Evolutionary conservation across 1,140 invertebrate genomes (phyloP).

Genomic region (Atta cephalotes): DNA sequence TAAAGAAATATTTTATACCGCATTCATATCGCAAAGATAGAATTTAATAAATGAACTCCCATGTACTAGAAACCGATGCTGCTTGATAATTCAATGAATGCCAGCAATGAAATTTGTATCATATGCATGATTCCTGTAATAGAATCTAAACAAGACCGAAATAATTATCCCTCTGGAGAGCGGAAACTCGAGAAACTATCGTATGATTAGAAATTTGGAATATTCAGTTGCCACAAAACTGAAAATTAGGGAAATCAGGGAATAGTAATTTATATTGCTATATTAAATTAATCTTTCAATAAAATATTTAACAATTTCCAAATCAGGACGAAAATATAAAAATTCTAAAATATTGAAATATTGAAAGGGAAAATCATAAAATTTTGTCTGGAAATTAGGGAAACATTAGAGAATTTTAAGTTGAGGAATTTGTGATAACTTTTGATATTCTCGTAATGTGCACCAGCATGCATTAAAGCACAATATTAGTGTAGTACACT

Average conservation of each 20-base stretch:
- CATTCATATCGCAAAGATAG: neutral
- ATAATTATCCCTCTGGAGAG: conserved; percentile 37
- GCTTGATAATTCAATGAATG: neutral
- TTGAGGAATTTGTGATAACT: no score
- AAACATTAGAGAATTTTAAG: no score
- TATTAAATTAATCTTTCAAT: no score
- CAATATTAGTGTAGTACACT: neutral
- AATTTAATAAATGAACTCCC: neutral
- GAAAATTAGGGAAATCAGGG: no score
- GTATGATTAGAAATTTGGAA: conserved; percentile 1
- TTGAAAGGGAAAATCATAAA: no score
- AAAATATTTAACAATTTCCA: no score
- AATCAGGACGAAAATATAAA: no score
- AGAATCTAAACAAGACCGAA: conserved; percentile 37
- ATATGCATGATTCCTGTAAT: neutral
- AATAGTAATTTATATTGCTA: no score
- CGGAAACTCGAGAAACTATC: conserved; percentile 3
- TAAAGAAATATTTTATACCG: neutral
- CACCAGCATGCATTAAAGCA: neutral
- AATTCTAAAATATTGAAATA: no score
- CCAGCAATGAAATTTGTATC: conserved; percentile 2
- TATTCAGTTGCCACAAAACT: neutral
- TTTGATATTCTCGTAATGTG: neutral
- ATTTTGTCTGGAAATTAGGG: no score
- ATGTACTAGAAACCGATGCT: no score